Conservation (phyloP, 2,113 vertebrate genomes). For the Nycticorax nycticorax region DNA sequence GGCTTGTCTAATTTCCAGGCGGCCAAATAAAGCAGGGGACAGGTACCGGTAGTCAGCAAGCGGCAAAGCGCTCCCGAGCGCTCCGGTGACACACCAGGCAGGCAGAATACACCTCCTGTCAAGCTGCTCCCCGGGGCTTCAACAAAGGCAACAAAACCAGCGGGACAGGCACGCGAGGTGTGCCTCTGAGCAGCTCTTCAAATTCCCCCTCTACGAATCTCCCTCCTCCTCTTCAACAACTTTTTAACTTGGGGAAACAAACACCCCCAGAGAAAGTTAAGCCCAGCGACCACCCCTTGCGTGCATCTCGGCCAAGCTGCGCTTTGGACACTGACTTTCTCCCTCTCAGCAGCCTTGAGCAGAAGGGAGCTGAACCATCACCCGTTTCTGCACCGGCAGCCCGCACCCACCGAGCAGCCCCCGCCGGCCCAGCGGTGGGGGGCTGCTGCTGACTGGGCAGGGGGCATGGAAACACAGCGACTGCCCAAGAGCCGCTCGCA, state of each 20-base stretch:
- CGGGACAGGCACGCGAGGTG: background rate
- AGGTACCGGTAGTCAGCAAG: background rate
- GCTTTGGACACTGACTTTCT: background rate
- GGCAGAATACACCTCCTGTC: background rate
- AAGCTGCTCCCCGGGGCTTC: background rate
- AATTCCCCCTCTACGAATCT: background rate
- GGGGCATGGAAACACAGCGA: background rate
- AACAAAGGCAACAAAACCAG: background rate
- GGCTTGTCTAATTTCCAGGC: background rate
- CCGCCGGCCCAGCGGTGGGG: background rate
- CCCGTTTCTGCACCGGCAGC: slow-evolving; percentile 56
- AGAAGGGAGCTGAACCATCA: slow-evolving; percentile 15
- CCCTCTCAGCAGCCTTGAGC: background rate
- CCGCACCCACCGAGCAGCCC: background rate
- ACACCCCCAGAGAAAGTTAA: background rate
- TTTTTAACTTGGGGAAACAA: background rate
- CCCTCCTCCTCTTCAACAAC: background rate
- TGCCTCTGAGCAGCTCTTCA: background rate
- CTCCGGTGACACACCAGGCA: background rate
- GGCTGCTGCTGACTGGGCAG: slow-evolving; percentile 59
- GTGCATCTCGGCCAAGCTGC: background rate
- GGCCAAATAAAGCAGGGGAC: background rate
- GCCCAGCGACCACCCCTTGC: background rate
- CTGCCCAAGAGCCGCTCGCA: background rate
- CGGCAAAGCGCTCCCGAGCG: background rate